These are phyloP conservation scores for Helarctos malayanus DNA, from an alignment of 2,797 vertebrate genomes.

Conservation along the genomic window DNA sequence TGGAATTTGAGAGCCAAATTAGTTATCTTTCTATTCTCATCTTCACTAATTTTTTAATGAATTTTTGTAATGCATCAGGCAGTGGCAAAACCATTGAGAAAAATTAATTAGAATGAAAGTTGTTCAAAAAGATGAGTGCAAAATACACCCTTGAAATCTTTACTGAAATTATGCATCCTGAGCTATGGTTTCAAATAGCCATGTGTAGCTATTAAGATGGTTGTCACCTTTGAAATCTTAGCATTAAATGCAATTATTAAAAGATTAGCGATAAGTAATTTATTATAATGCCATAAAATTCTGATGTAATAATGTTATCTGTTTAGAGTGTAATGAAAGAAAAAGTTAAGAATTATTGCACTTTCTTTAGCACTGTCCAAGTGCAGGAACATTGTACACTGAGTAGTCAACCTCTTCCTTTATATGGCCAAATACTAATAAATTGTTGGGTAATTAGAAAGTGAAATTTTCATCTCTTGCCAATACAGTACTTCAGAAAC, in stretches of 20 bases:
- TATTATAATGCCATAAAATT: neutral
- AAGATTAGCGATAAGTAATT: neutral
- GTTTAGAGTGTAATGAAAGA: neutral
- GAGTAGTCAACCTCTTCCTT: neutral
- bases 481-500: neutral
- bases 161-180: neutral
- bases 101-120: neutral
- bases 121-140: neutral
- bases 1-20: slow-evolving; percentile 29
- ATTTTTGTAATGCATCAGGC: neutral
- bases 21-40: slow-evolving; percentile 3
- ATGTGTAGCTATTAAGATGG: neutral
- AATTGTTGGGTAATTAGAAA: neutral
- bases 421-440: neutral
- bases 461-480: neutral
- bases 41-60: slow-evolving; percentile 6
- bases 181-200: neutral
- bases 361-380: neutral
- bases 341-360: neutral
- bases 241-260: neutral
- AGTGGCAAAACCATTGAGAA: neutral
- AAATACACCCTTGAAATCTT: neutral
- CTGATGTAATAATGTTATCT: neutral
- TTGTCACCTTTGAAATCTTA: neutral
- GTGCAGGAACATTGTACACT: neutral